Evolutionary conservation across 2,797 vertebrate genomes (phyloP).

Genomic region (Philypnodon macrostomus): DNA sequence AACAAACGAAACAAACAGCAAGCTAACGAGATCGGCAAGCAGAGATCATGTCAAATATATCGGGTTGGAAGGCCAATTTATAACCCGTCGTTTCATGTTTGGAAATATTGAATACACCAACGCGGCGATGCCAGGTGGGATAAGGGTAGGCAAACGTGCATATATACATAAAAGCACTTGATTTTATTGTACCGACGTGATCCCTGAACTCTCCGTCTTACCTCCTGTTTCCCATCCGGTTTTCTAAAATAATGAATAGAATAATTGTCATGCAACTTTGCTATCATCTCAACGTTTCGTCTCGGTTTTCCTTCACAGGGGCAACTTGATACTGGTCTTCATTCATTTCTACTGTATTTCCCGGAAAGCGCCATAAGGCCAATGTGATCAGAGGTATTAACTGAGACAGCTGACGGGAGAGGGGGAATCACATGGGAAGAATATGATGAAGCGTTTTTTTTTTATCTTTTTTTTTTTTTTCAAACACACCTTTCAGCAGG

Average conservation of each 20-base stretch:
- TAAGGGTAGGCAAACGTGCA: constrained; percentile 20
- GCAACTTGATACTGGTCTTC: constrained; percentile 68
- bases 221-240: constrained; percentile 42
- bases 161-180: constrained; percentile 52
- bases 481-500: constrained; percentile 65
- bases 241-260: constrained; percentile 76
- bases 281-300: constrained; percentile 70
- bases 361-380: constrained; percentile 69
- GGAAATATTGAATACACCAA: constrained; percentile 52
- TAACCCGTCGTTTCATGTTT: constrained; percentile 71
- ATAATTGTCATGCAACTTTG: constrained; percentile 76
- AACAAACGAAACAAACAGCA: constrained; percentile 77
- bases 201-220: constrained; percentile 52
- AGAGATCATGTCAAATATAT: constrained; percentile 74
- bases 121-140: constrained; percentile 16
- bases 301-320: constrained; percentile 67
- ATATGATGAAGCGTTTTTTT: constrained; percentile 40
- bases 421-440: constrained; percentile 29
- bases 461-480: constrained; percentile 27
- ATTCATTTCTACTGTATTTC: constrained; percentile 61
- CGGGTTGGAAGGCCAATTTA: constrained; percentile 77
- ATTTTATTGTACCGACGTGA: constrained; percentile 50
- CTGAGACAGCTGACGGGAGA: constrained; percentile 41
- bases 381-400: constrained; percentile 60
- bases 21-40: constrained; percentile 74